These are phyloP conservation scores for Liodrosophila aerea DNA, from an alignment of 2,888 invertebrate species.

Conservation along the genomic window DNA sequence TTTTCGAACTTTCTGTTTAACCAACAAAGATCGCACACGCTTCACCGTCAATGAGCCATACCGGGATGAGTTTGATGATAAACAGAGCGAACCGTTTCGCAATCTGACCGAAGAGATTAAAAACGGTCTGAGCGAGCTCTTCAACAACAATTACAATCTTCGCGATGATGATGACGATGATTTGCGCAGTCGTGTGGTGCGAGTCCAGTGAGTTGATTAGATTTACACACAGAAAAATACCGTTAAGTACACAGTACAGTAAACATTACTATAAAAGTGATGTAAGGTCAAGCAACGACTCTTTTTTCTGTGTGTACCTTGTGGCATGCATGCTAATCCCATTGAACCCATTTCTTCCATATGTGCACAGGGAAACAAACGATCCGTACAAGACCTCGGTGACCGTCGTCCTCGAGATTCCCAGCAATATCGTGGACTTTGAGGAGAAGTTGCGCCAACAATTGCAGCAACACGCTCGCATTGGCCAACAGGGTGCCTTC, in stretches of 20 bases:
- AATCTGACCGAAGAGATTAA: slow-evolving; percentile 61
- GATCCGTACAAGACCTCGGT: slow-evolving; percentile 72
- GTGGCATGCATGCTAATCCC: neutral
- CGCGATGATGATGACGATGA: slow-evolving; percentile 55
- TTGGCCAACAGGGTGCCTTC: slow-evolving; percentile 67
- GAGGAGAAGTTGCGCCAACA: slow-evolving; percentile 52
- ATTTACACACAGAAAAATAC: no score
- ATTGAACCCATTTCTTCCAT: neutral
- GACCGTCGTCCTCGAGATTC: slow-evolving; percentile 72
- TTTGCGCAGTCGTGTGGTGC: slow-evolving; percentile 58
- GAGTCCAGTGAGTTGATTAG: slow-evolving; percentile 69
- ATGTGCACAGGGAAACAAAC: slow-evolving; percentile 60
- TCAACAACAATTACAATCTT: slow-evolving; percentile 42
- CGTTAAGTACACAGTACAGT: no score
- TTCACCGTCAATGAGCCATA: slow-evolving; percentile 77
- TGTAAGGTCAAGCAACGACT: neutral
- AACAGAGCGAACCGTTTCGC: slow-evolving; percentile 44
- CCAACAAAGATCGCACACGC: slow-evolving; percentile 68
- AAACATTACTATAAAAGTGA: no score
- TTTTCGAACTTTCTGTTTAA: neutral
- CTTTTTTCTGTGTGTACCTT: no score
- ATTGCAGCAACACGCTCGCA: slow-evolving; percentile 43
- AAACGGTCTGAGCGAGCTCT: slow-evolving; percentile 54
- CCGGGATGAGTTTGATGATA: slow-evolving; percentile 44
- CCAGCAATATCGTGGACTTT: slow-evolving; percentile 53